Base-by-base conservation (phyloP, 2,797 vertebrate species). In the Rhinatrema bivittatum region DNA sequence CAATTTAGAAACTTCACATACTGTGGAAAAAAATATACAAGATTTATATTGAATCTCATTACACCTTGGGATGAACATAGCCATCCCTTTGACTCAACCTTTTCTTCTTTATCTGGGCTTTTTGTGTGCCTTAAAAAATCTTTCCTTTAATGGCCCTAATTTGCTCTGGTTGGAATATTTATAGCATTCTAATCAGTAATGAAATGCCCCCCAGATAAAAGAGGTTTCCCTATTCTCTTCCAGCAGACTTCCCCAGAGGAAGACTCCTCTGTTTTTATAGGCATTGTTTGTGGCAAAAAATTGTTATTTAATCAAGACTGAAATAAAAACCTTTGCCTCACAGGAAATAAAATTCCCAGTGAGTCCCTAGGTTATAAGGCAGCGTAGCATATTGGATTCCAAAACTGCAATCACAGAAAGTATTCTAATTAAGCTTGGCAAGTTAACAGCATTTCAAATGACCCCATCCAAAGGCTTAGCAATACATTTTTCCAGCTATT, bases 231-330 rank as follows among this genome's bases (percentile, higher is more conserved):
- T 50, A 32, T 28, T 40, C 15, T 12, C 56, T 62, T 66, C 57
- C n/a, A 42, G 43, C 33, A 41, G 53, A 53, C 50, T 50, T 56
- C 68, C 64, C 62, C 63, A 65, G 42, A 50, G 68, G 65, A 70
- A 57, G 57, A 37, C 16, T 6, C 12, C n/a, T n/a, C n/a, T n/a
- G 52, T 37, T 34, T 52, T 50, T 37, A 30, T 56, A 63, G 74
- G 57, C 75, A 67, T 68, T 65, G 48, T 64, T 65, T 68, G 64
- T 62, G 54, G 69, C 76, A 72, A 64, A 68, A n/a, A 67, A 67
- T 62, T 32, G 66, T 75, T 72, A 73, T 69, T 79, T 70, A 73
- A 78, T 76, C 67, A 72, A 68, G 45, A 55, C 61, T 1, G 7
- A 40, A 62, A 69, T 65, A 25, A 45, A 68, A 35, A 56, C 50